A percentile compares a stretch with the other conserved stretches of the same genome.
These are phyloP conservation scores for Bradynema listronoti DNA, from an alignment of 1,140 invertebrate genomes.

Conservation along the genomic window DNA sequence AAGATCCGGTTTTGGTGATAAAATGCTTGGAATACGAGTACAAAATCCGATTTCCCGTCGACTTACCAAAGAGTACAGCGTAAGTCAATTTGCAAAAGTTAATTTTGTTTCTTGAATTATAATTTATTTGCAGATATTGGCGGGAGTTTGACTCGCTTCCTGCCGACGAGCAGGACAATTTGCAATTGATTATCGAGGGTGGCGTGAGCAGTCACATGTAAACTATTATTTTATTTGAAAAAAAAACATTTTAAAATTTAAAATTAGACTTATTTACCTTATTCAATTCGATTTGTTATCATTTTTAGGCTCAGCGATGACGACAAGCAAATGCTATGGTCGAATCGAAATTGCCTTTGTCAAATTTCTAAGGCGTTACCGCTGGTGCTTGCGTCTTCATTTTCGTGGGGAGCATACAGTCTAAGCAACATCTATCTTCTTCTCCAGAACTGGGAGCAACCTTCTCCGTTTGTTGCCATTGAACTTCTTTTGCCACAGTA, in stretches of 20 bases:
- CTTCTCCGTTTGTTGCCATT: conserved; percentile 30
- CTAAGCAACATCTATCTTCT: conserved; percentile 38
- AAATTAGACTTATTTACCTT: no score
- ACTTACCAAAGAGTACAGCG: conserved; percentile 12
- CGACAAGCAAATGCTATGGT: conserved; percentile 40
- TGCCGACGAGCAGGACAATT: conserved; percentile 21
- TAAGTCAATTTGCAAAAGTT: conserved; percentile 5
- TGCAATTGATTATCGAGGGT: conserved; percentile 22
- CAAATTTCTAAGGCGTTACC: conserved; percentile 39
- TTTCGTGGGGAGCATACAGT: conserved; percentile 36
- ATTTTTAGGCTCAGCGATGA: conserved; percentile 31
- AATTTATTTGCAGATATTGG: conserved; percentile 25
- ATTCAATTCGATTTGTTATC: no score
- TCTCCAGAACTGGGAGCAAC: conserved; percentile 25
- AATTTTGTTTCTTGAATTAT: background rate
- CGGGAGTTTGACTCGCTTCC: conserved; percentile 16
- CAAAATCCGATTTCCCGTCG: conserved; percentile 28
- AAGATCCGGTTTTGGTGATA: conserved; percentile 30
- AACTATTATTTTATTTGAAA: conserved; percentile 15
- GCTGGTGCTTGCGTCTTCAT: conserved; percentile 34
- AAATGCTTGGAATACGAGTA: conserved; percentile 40
- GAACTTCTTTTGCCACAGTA: conserved; percentile 40
- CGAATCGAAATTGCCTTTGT: conserved; percentile 31
- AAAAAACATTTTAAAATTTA: conserved; percentile 11
- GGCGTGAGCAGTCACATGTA: conserved; percentile 10